A percentile compares a stretch with the other conserved stretches of the same genome.
Evolutionary conservation across 2,113 vertebrate genomes (phyloP).

Genomic region (Bothrops jararaca): DNA sequence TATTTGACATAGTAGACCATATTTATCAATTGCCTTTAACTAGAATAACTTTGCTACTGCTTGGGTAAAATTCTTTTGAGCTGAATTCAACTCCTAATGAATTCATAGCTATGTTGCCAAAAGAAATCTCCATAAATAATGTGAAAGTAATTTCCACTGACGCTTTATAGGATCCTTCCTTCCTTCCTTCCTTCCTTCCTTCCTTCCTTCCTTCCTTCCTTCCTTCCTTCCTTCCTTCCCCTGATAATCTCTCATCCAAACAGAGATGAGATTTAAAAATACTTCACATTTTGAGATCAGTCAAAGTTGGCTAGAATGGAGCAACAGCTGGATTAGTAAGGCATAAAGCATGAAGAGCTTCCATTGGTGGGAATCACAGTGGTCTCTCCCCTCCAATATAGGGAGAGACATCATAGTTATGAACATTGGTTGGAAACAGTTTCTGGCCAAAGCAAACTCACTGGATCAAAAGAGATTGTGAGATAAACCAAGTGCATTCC

Average conservation of each 20-base stretch:
- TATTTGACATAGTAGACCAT: neutral
- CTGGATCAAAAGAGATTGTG: too few relatives aligned
- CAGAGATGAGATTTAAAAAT: neutral
- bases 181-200: neutral
- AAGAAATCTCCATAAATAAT: neutral
- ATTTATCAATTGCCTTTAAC: constrained; percentile 28
- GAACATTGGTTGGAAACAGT: too few relatives aligned
- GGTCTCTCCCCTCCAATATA: neutral
- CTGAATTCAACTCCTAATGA: neutral
- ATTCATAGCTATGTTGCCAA: neutral
- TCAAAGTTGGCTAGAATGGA: neutral
- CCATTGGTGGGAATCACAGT: too few relatives aligned
- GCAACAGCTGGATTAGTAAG: neutral
- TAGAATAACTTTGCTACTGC: neutral
- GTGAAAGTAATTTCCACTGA: neutral
- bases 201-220: neutral
- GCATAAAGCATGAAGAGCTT: neutral
- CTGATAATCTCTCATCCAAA: neutral
- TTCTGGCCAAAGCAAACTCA: too few relatives aligned
- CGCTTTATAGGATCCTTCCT: neutral
- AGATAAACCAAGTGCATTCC: too few relatives aligned
- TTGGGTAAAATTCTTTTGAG: neutral
- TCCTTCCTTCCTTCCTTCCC: neutral
- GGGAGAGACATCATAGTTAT: neutral
- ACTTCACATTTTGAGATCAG: neutral